Evolutionary conservation across 2,888 invertebrate genomes (phyloP).

Genomic region (Odontocerum albicorne): DNA sequence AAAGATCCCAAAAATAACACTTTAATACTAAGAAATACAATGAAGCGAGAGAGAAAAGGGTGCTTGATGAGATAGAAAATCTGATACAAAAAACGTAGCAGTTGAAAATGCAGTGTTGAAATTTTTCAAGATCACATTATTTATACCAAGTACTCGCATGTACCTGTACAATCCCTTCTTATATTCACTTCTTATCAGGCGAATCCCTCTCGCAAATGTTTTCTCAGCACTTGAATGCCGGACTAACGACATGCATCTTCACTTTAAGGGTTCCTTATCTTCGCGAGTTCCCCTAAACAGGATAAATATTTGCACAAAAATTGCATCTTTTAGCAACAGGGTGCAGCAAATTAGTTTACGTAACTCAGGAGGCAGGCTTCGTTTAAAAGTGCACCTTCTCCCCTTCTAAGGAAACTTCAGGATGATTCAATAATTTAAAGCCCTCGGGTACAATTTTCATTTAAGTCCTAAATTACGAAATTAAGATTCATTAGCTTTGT

Average conservation of each 20-base stretch:
- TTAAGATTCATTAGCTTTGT: too few relatives aligned
- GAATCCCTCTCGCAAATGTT: conserved; percentile 14
- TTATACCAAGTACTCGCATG: too few relatives aligned
- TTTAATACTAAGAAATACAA: too few relatives aligned
- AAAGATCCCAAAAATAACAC: too few relatives aligned
- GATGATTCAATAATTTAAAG: conserved; percentile 4
- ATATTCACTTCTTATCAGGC: conserved; percentile 8
- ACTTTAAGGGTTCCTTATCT: conserved; percentile 15
- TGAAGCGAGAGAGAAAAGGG: too few relatives aligned
- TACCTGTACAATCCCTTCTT: conserved; percentile 11
- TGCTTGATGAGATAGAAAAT: too few relatives aligned
- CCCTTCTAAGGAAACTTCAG: not conserved
- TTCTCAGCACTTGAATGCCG: conserved; percentile 12
- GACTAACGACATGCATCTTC: conserved; percentile 15
- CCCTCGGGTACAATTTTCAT: conserved; percentile 5
- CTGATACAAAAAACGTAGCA: too few relatives aligned
- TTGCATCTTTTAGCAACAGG: conserved; percentile 21
- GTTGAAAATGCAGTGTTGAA: too few relatives aligned
- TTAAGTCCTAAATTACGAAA: too few relatives aligned
- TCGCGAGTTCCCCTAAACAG: conserved; percentile 17
- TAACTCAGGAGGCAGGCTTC: not conserved
- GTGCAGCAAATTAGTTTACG: conserved; percentile 11
- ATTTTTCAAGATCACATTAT: too few relatives aligned
- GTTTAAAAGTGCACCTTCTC: not conserved
- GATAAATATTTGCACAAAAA: conserved; percentile 28